phyloP scores from a whole-genome alignment of 2,113 vertebrate genomes.

The Anas platyrhynchos region DNA sequence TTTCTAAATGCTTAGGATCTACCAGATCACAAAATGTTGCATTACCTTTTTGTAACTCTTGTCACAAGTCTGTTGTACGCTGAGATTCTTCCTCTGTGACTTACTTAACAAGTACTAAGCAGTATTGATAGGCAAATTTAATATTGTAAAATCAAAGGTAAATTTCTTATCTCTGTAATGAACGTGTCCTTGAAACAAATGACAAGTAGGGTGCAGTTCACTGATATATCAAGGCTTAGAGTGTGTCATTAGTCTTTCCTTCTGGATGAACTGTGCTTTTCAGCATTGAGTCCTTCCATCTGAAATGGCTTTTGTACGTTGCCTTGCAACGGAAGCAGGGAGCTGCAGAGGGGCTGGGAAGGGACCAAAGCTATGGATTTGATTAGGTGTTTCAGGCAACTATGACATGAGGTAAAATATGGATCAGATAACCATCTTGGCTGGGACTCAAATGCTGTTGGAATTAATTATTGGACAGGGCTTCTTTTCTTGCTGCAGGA shows the following conservation, averaged over 20 bases:
- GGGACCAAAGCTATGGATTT: neutral
- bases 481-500: neutral
- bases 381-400: constrained; percentile 31
- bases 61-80: neutral
- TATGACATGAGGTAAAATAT: neutral
- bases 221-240: neutral
- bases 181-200: neutral
- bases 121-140: neutral
- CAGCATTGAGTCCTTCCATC: neutral
- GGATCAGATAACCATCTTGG: neutral
- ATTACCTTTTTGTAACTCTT: neutral
- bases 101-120: neutral
- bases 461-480: neutral
- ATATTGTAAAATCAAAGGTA: neutral
- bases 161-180: neutral
- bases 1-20: neutral
- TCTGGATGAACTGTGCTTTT: neutral
- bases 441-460: neutral
- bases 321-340: neutral
- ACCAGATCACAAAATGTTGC: neutral
- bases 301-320: neutral
- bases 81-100: neutral
- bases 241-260: neutral
- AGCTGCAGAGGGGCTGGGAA: neutral
- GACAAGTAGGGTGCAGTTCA: neutral